Percentiles rank a stretch among this genome's conserved stretches.
These are phyloP conservation scores for Marmota flaviventris DNA, from an alignment of 2,113 vertebrate species.

Conservation along the genomic window DNA sequence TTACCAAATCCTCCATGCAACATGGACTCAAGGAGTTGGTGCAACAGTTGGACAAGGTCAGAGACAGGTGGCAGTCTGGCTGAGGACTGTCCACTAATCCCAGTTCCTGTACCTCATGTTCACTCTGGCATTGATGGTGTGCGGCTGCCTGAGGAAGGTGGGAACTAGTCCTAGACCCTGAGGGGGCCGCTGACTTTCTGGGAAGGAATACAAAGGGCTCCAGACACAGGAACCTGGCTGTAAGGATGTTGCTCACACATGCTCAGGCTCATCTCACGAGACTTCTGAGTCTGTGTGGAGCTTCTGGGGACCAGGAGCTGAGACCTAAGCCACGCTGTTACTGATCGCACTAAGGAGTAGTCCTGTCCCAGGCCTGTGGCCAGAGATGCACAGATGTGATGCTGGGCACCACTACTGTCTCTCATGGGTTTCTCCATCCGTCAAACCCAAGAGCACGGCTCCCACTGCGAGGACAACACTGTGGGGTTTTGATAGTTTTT, in stretches of 20 bases:
- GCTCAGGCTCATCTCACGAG: background rate
- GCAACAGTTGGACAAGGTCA: background rate
- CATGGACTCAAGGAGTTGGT: background rate
- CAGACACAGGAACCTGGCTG: too few relatives aligned
- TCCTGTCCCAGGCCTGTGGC: background rate
- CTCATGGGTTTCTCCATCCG: background rate
- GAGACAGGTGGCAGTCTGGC: background rate
- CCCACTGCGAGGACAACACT: too few relatives aligned
- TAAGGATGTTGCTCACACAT: too few relatives aligned
- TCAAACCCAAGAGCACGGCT: background rate
- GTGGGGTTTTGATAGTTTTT: background rate
- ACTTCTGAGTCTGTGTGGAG: background rate
- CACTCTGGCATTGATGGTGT: background rate
- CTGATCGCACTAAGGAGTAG: too few relatives aligned
- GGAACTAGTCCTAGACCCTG: background rate
- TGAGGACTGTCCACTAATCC: background rate
- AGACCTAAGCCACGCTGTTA: background rate
- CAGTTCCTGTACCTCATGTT: background rate
- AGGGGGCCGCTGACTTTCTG: too few relatives aligned
- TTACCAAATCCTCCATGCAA: background rate
- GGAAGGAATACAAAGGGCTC: background rate
- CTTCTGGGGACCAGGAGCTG: background rate
- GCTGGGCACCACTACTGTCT: rapidly evolving
- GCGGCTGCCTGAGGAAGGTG: background rate
- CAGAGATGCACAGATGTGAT: background rate